phyloP scores from a whole-genome alignment of 2,113 vertebrate species.

The Limnothrissa miodon region DNA sequence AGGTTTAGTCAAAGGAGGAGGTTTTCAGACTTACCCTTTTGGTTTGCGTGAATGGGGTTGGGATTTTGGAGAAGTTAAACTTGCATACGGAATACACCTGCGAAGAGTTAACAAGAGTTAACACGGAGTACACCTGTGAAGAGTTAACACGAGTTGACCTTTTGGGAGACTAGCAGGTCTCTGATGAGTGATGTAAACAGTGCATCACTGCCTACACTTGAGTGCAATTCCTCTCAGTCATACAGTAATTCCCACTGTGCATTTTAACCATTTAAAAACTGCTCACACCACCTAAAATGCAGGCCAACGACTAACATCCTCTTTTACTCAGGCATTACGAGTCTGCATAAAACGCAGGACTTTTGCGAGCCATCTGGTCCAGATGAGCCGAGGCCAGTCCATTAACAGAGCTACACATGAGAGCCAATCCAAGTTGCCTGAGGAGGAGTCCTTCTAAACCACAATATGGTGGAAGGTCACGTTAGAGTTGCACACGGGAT shows the following conservation, averaged over 20 bases:
- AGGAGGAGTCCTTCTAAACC: not conserved
- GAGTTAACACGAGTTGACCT: slow-evolving; percentile 5
- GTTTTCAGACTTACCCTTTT: slow-evolving; percentile 78
- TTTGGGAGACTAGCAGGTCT: not conserved
- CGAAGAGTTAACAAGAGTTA: slow-evolving; percentile 16
- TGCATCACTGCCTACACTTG: too few species aligned
- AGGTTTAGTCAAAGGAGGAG: too few species aligned
- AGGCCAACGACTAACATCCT: too few species aligned
- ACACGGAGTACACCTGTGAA: slow-evolving; percentile 87
- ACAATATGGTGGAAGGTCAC: not conserved
- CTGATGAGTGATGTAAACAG: too few species aligned
- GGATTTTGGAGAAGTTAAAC: slow-evolving; percentile 95
- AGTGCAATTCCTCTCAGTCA: too few species aligned
- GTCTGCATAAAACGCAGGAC: too few species aligned
- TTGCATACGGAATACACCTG: slow-evolving; percentile 94
- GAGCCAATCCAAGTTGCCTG: not conserved
- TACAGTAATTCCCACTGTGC: too few species aligned
- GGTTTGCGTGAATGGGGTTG: slow-evolving; percentile 85
- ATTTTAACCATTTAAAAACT: too few species aligned
- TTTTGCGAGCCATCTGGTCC: too few species aligned
- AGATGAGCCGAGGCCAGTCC: too few species aligned
- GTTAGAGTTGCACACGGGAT: not conserved
- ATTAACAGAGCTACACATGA: not conserved
- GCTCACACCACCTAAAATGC: too few species aligned
- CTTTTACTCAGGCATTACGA: too few species aligned